Base-by-base conservation (phyloP, 2,797 vertebrate species). In the Huso huso region DNA sequence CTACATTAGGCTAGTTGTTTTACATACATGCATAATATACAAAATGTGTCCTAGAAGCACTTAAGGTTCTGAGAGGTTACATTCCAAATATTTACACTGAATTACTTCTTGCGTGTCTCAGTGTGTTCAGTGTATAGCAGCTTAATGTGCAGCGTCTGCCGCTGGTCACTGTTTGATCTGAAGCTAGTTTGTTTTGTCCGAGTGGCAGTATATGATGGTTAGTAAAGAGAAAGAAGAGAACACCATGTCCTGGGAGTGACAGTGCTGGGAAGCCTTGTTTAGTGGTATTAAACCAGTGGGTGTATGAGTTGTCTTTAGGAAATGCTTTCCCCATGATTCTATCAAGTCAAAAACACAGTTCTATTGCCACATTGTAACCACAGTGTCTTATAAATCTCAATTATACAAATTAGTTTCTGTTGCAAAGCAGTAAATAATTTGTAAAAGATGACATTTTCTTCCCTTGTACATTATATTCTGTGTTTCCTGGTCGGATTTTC, bases 321-420 rank as follows among this genome's bases (percentile, higher is more conserved):
- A 70, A 67, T 67, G 63, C 61, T 52, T 67, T 66, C 61, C 61
- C 65, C 53, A 48, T 60, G 65, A 70, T 60, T 18, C 65, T 61
- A 60, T 63, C 53, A 10, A 13, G 13, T 15, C 48, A 67, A 63
- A 15, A 48, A 64, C 61, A 62, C 60, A 66, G 55, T 62, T 60
- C 51, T 51, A 66, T 51, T n/a, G 53, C 55, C 13, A 12, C 51
- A 48, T 51, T 49, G 48, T 15, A 67, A 67, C 69, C 69, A 70
- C 69, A 66, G 51, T 65, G 37, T 70, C 61, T 66, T 67, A 9
- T 11, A 70, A 67, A 70, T 53, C 61, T 60, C 65, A 55, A 6
- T 60, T 61, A 63, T 67, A 67, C 69, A 67, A 70, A 70, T 70
- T 70, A 65, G 65, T 63, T 66, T 70, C 55, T 63, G 66, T 67